A percentile compares a stretch with the other conserved stretches of the same genome.
Conservation (phyloP, 2,888 invertebrate species). For the Pollenia griseotomentosa region DNA sequence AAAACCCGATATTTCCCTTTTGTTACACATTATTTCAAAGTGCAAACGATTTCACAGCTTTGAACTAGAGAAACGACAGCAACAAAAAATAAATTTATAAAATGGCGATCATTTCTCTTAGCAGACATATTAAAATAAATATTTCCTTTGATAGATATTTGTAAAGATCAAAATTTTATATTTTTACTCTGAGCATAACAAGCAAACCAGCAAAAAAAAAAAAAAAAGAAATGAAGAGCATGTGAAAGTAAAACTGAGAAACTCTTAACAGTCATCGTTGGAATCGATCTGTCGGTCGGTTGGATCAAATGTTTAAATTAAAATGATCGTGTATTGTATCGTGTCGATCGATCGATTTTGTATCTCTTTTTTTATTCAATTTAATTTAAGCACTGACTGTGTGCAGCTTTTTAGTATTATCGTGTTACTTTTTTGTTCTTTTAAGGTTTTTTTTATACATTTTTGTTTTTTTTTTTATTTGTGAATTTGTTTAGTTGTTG, state of each 20-base stretch:
- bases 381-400: slow-evolving; percentile 28
- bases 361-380: slow-evolving; percentile 32
- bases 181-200: slow-evolving; percentile 5
- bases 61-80: too few species aligned
- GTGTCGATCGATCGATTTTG: slow-evolving; percentile 56
- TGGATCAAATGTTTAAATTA: slow-evolving; percentile 52
- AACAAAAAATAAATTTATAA: background rate
- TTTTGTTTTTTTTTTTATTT: slow-evolving; percentile 34
- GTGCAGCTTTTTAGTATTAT: slow-evolving; percentile 22
- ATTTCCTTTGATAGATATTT: background rate
- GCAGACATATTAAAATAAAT: background rate
- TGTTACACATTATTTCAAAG: too few species aligned
- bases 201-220: background rate
- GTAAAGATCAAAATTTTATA: slow-evolving; percentile 7
- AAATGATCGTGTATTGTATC: slow-evolving; percentile 36
- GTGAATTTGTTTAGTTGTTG: slow-evolving; percentile 42
- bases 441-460: background rate
- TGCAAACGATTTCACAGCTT: too few species aligned
- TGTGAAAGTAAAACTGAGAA: background rate
- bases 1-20: too few species aligned
- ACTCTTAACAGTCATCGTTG: slow-evolving; percentile 14
- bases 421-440: slow-evolving; percentile 27
- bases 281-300: slow-evolving; percentile 28
- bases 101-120: slow-evolving; percentile 27
- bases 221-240: slow-evolving; percentile 12